Evolutionary conservation across 1,140 invertebrate genomes (phyloP).

Genomic region (Drosophila subpulchrella): DNA sequence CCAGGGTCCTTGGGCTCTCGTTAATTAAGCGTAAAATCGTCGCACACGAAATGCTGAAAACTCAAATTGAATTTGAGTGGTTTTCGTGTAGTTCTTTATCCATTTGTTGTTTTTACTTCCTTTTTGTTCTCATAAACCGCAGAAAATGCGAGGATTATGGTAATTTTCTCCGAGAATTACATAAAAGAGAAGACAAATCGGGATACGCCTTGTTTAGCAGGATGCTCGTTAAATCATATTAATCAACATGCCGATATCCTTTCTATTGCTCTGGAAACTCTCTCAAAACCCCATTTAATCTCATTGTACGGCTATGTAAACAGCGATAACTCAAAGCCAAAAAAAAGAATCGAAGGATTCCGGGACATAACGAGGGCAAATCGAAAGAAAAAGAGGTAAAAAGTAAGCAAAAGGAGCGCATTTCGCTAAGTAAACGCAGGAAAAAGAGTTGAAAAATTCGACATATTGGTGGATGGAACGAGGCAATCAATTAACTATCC

Average conservation of each 20-base stretch:
- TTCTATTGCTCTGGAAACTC: slow-evolving; percentile 20
- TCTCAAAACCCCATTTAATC: slow-evolving; percentile 76
- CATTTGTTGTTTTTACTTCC: slow-evolving; percentile 18
- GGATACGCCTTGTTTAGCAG: slow-evolving; percentile 36
- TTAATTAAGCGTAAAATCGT: slow-evolving; percentile 81
- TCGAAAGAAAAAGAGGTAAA: slow-evolving; percentile 15
- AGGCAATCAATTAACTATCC: slow-evolving; percentile 71
- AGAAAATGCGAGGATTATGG: slow-evolving; percentile 73
- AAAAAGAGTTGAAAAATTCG: slow-evolving; percentile 76
- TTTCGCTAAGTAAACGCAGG: slow-evolving; percentile 20
- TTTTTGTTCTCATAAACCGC: slow-evolving; percentile 42
- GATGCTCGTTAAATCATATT: slow-evolving; percentile 73
- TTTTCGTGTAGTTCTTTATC: slow-evolving; percentile 45
- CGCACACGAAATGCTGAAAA: slow-evolving; percentile 54
- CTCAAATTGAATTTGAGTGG: slow-evolving; percentile 73
- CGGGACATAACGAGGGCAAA: slow-evolving; percentile 13
- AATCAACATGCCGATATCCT: slow-evolving; percentile 53
- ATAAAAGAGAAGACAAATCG: slow-evolving; percentile 20
- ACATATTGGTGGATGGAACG: slow-evolving; percentile 25
- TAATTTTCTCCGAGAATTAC: slow-evolving; percentile 41
- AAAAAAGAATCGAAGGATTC: slow-evolving; percentile 21
- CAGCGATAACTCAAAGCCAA: slow-evolving; percentile 60
- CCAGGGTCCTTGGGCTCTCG: slow-evolving; percentile 40
- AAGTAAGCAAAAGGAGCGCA: slow-evolving; percentile 47
- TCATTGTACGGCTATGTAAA: slow-evolving; percentile 79